These are phyloP conservation scores for Mythimna impura DNA, from an alignment of 2,888 invertebrate genomes.

Conservation along the genomic window DNA sequence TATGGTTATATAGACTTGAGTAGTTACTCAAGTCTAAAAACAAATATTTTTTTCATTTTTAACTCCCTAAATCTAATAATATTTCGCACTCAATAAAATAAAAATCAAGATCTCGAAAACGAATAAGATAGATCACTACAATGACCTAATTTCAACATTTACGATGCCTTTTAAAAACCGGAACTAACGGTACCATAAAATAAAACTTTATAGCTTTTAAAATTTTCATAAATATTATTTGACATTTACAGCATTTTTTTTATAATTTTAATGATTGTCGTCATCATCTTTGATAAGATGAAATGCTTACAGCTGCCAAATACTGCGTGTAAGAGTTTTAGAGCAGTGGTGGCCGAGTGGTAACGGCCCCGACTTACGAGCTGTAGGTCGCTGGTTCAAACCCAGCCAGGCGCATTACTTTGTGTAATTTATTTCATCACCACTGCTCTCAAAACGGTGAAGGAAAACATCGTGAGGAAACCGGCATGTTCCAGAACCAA, in stretches of 20 bases:
- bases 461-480: no score
- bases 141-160: constrained; percentile 52
- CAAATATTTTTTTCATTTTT: background rate
- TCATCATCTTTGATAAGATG: constrained; percentile 1
- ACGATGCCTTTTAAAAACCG: constrained; percentile 51
- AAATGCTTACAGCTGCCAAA: constrained; percentile 1
- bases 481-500: no score
- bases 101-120: constrained; percentile 30
- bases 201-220: constrained; percentile 52
- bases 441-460: no score
- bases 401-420: no score
- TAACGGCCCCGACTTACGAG: no score
- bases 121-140: constrained; percentile 45
- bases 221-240: constrained; percentile 44
- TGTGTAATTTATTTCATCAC: no score
- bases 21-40: background rate
- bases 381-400: no score
- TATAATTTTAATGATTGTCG: constrained; percentile 20
- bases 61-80: background rate
- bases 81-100: constrained; percentile 24
- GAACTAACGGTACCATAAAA: constrained; percentile 57
- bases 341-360: no score
- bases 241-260: constrained; percentile 30
- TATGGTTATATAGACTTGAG: no score
- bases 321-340: background rate